phyloP scores from a whole-genome alignment of 2,888 invertebrate species.

The Disparrhopalites patrizii region DNA sequence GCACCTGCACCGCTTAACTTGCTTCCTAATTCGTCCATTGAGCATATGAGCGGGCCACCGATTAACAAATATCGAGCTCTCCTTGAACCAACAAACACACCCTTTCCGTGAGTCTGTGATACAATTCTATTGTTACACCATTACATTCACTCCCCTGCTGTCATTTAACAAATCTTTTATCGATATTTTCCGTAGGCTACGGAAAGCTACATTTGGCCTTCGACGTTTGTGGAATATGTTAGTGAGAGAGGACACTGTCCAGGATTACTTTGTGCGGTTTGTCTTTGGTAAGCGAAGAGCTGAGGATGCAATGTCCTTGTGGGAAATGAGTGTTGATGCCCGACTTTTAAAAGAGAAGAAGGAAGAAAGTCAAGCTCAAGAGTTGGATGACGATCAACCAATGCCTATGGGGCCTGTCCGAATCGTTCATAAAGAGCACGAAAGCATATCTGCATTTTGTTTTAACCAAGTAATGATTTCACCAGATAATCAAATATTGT shows the following conservation, averaged over 20 bases:
- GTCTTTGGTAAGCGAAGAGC: conserved; percentile 79
- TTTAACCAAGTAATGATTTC: conserved; percentile 72
- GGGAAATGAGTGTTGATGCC: conserved; percentile 49
- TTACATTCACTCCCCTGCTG: background rate
- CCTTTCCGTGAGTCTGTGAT: conserved; percentile 65
- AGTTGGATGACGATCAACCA: conserved; percentile 42
- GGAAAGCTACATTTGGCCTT: conserved; percentile 55
- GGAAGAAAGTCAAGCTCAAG: conserved; percentile 30
- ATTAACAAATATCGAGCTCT: conserved; percentile 89
- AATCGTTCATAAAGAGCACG: conserved; percentile 98
- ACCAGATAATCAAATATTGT: background rate
- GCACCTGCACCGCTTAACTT: conserved; percentile 78
- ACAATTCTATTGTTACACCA: too few relatives aligned
- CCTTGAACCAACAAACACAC: conserved; percentile 89
- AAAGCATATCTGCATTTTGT: conserved; percentile 95
- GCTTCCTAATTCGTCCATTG: conserved; percentile 85
- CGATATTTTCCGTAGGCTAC: conserved; percentile 54
- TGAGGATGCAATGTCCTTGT: conserved; percentile 53
- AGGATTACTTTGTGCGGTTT: conserved; percentile 91
- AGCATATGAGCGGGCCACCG: conserved; percentile 65
- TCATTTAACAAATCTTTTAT: background rate
- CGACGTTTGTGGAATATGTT: conserved; percentile 88
- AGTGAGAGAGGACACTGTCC: conserved; percentile 85
- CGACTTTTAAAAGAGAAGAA: conserved; percentile 27
- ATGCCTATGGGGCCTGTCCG: conserved; percentile 65